These are phyloP conservation scores for Spinus pinus DNA, from an alignment of 2,797 vertebrate species.

Conservation along the genomic window DNA sequence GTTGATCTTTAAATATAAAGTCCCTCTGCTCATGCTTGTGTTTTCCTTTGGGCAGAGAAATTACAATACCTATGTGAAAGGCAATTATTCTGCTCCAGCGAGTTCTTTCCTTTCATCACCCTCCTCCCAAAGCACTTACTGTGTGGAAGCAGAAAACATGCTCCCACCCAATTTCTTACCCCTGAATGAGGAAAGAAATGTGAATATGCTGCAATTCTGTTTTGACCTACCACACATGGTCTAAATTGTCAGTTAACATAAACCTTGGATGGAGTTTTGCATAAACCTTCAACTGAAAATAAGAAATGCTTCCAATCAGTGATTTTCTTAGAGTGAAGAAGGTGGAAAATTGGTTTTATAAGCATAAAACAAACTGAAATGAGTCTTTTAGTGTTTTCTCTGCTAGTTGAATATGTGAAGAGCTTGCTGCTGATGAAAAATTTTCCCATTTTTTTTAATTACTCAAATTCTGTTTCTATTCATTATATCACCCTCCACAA, in stretches of 20 bases:
- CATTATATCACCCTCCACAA: not conserved
- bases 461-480: not conserved
- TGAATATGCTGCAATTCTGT: not conserved
- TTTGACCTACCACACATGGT: not conserved
- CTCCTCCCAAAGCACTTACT: not conserved
- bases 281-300: not conserved
- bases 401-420: not conserved
- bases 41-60: not conserved
- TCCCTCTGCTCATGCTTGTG: not conserved
- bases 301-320: not conserved
- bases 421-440: not conserved
- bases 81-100: not conserved
- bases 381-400: not conserved
- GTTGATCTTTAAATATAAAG: not conserved
- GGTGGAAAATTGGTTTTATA: slow-evolving; percentile 27
- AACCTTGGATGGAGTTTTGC: not conserved
- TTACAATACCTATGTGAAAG: not conserved
- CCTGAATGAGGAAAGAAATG: not conserved
- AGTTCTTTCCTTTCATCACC: not conserved
- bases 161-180: not conserved
- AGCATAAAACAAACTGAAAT: not conserved
- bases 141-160: not conserved
- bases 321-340: not conserved
- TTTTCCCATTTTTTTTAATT: not conserved
- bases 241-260: not conserved